Conservation (phyloP, 2,797 vertebrate genomes). For the Coregonus ussuriensis region DNA sequence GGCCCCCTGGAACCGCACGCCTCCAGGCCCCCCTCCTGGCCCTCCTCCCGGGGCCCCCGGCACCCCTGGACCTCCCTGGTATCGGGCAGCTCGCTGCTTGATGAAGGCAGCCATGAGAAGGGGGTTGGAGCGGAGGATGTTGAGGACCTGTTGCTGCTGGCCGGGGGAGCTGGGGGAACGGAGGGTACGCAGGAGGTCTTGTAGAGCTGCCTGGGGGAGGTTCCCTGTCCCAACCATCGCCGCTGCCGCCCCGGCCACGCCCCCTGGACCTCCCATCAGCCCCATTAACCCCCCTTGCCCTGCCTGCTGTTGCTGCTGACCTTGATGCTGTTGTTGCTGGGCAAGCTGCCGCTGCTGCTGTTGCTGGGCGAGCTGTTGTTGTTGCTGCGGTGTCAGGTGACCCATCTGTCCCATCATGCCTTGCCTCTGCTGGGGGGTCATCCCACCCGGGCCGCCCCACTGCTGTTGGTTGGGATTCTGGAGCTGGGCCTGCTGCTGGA, state of each 20-base stretch:
- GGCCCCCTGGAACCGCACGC: slow-evolving; percentile 76
- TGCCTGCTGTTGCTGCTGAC: slow-evolving; percentile 68
- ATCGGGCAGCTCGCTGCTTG: slow-evolving; percentile 91
- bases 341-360: slow-evolving; percentile 64
- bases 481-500: slow-evolving; percentile 70
- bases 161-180: slow-evolving; percentile 92
- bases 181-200: slow-evolving; percentile 91
- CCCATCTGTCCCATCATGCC: slow-evolving; percentile 66
- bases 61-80: slow-evolving; percentile 73
- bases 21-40: slow-evolving; percentile 55
- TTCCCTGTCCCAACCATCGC: slow-evolving; percentile 65
- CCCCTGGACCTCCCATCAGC: slow-evolving; percentile 65
- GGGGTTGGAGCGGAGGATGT: slow-evolving; percentile 94
- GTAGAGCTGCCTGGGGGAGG: slow-evolving; percentile 89
- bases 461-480: slow-evolving; percentile 77
- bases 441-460: slow-evolving; percentile 59
- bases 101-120: slow-evolving; percentile 95
- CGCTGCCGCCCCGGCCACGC: slow-evolving; percentile 50
- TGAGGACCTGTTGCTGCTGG: slow-evolving; percentile 96
- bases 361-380: slow-evolving; percentile 56
- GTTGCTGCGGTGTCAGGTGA: slow-evolving; percentile 71
- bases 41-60: slow-evolving; percentile 47
- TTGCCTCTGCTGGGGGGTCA: slow-evolving; percentile 69
- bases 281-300: slow-evolving; percentile 74
- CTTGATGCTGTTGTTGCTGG: slow-evolving; percentile 40